Evolutionary conservation across 2,888 invertebrate species (phyloP).

Genomic region (Deilephila porcellus): DNA sequence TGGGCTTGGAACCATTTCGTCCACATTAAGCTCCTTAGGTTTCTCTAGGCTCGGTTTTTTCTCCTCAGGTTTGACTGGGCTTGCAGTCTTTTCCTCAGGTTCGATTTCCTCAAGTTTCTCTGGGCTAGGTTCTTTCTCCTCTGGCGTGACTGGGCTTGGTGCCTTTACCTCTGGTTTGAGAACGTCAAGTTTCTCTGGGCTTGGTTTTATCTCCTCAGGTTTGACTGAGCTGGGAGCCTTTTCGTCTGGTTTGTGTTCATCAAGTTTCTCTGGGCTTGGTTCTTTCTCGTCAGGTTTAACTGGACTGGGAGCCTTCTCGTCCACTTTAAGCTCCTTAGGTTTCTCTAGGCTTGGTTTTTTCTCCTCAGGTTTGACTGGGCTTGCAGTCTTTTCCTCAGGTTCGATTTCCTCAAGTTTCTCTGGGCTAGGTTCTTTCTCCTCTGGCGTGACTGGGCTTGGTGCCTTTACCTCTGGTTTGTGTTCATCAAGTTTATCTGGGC

Average conservation of each 20-base stretch:
- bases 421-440: conserved; percentile 29
- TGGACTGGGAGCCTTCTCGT: conserved; percentile 28
- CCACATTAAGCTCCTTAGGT: neutral
- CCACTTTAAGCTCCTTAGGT: conserved; percentile 28
- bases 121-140: neutral
- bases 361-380: conserved; percentile 29
- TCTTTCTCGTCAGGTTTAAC: conserved; percentile 20
- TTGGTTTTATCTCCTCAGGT: neutral
- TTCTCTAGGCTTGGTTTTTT: conserved; percentile 30
- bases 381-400: neutral
- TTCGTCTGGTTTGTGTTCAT: conserved; percentile 1
- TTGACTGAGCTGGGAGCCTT: neutral
- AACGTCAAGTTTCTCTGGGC: neutral
- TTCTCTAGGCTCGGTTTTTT: neutral
- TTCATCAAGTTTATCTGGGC: neutral
- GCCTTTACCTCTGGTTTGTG: conserved; percentile 2
- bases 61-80: neutral
- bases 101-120: neutral
- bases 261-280: neutral
- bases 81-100: conserved; percentile 10
- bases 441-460: conserved; percentile 29
- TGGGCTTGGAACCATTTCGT: conserved; percentile 29
- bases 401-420: conserved; percentile 4
- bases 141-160: neutral
- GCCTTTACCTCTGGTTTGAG: neutral